Evolutionary conservation across 2,888 invertebrate species (phyloP).

Genomic region (Mechanitis mazaeus): DNA sequence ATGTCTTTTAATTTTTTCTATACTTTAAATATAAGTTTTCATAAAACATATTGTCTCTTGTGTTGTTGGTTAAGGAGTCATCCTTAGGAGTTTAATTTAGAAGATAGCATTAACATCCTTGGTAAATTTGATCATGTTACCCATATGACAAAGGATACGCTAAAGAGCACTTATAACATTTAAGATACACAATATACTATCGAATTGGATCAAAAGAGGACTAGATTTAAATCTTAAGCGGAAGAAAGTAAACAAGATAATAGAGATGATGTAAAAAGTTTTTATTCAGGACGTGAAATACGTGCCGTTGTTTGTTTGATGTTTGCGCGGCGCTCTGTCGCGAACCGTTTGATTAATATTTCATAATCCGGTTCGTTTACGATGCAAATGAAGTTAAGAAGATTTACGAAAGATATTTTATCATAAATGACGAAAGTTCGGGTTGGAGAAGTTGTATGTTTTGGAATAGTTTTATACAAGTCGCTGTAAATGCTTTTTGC

Average conservation of each 20-base stretch:
- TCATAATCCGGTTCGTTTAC: slow-evolving; percentile 22
- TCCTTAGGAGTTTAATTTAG: no score
- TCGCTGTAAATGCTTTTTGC: slow-evolving; percentile 8
- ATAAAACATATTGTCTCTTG: no score
- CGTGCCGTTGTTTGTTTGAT: slow-evolving; percentile 13
- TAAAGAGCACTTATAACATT: no score
- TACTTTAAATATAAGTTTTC: no score
- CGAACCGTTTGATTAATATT: slow-evolving; percentile 23
- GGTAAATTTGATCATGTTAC: no score
- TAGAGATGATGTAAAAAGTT: slow-evolving; percentile 15
- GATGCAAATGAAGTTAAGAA: slow-evolving; percentile 21
- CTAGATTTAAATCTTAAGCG: background rate
- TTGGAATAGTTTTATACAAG: slow-evolving; percentile 6
- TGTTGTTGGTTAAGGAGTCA: no score
- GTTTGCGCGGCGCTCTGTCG: slow-evolving; percentile 10
- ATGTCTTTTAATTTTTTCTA: no score
- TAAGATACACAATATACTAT: no score
- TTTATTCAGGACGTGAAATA: slow-evolving; percentile 11
- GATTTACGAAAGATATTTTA: slow-evolving; percentile 18
- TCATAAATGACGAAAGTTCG: slow-evolving; percentile 17
- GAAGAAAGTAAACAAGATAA: slow-evolving; percentile 12
- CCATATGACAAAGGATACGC: no score
- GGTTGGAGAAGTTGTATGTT: background rate
- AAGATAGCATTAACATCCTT: no score
- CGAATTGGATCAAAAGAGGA: background rate